Evolutionary conservation across 2,113 vertebrate species (phyloP), one percentile per base, ranked within the genome.

Genomic region (Bothrops jararaca): DNA sequence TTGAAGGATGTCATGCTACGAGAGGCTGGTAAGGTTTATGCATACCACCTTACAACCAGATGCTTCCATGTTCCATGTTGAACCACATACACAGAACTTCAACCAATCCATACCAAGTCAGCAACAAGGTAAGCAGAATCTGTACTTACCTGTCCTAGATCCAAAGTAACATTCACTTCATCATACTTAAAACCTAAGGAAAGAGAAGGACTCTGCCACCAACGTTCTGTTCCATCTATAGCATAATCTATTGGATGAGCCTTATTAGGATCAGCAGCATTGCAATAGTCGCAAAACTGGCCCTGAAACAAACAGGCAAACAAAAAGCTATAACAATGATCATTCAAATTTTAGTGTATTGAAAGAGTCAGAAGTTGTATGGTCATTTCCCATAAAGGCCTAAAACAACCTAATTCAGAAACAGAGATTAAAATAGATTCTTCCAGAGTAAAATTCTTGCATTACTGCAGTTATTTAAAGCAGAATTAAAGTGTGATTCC

Each of bases 121-220:
- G 52, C 64, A 91, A 10, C 0, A 85, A 58, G 64, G 20, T 53
- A 80, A 54, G 1, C 50, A 89, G 52, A 50, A 54, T 34, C 13
- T 85, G 23, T 15, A 97, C 98, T 97, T 86, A 99, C 99, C 98
- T 99, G 99, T 9, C 98, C 98, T 91, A 99, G 98, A 92, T 99
- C 98, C 96, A 99, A 96, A 24, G 99, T 99, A 92, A 99, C 96
- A 34, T 98, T 98, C 94, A 99, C 98, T 94, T 98, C 94, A 0
- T 99, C 99, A 98, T 99, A 99, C 87, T 88, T 96, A 45, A 95
- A 80, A 45, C 99, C 98, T 54, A 96, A 96, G n/a, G 99, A 99
- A 15, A 99, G 98, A 93, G 99, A 98, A 1, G 99, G 99, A 91
- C 99, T 99, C 93, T 99, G 99, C 99, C 99, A 99, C 99, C 99